phyloP scores from a whole-genome alignment of 2,113 vertebrate genomes.

The Epinephelus moara region DNA sequence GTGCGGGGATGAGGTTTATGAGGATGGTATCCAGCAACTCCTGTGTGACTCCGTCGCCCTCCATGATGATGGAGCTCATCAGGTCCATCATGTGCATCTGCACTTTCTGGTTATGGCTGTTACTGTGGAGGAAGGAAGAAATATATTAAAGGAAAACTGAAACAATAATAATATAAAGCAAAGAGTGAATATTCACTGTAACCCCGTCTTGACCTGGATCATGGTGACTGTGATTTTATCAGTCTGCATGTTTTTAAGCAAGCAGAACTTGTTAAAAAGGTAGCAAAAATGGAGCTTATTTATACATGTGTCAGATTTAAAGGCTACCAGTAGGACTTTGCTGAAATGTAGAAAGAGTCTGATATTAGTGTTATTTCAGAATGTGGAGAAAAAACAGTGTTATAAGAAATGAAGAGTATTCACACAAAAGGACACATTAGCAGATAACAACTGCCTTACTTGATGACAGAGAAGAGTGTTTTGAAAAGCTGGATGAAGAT shows the following conservation, averaged over 20 bases:
- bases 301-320: not conserved
- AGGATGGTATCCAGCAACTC: conserved; percentile 98
- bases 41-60: conserved; percentile 98
- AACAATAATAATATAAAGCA: not conserved
- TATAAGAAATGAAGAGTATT: not conserved
- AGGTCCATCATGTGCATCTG: conserved; percentile 99
- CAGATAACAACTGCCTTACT: conserved; percentile 85
- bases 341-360: not conserved
- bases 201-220: not conserved
- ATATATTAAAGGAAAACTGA: not conserved
- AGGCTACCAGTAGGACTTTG: not conserved
- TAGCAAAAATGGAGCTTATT: not conserved
- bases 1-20: conserved; percentile 99
- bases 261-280: not conserved
- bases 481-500: conserved; percentile 99
- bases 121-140: conserved; percentile 82
- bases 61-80: conserved; percentile 99
- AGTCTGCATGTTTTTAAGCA: not conserved
- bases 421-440: not conserved
- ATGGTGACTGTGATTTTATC: not conserved
- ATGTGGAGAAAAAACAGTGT: not conserved
- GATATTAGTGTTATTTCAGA: not conserved
- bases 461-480: conserved; percentile 99
- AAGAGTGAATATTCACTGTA: not conserved
- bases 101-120: conserved; percentile 99